Evolutionary conservation across 2,797 vertebrate genomes (phyloP).

Genomic region (Artibeus jamaicensis): DNA sequence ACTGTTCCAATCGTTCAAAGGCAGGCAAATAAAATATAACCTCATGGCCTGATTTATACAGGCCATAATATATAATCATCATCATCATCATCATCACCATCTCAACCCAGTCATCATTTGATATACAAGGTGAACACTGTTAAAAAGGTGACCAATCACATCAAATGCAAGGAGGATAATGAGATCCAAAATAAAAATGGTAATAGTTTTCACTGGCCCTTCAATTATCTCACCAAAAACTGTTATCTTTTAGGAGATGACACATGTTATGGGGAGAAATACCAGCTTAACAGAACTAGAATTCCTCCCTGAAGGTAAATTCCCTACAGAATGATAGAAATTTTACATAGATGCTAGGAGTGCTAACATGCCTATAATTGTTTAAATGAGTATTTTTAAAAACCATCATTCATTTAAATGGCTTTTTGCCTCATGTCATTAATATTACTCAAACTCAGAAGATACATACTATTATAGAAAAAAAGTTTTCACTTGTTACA

Average conservation of each 20-base stretch:
- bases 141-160: slow-evolving; percentile 33
- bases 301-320: slow-evolving; percentile 12
- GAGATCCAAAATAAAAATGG: slow-evolving; percentile 32
- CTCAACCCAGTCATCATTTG: background rate
- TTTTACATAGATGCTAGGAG: background rate
- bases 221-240: background rate
- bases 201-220: background rate
- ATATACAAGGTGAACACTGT: slow-evolving; percentile 25
- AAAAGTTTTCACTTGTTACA: background rate
- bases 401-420: background rate
- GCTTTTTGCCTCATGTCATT: background rate
- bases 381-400: background rate
- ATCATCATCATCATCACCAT: background rate
- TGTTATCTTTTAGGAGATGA: background rate
- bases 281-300: background rate
- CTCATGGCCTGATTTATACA: background rate
- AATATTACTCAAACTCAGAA: background rate
- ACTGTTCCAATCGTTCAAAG: background rate
- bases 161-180: background rate
- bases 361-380: background rate
- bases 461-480: background rate
- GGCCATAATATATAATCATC: background rate
- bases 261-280: background rate
- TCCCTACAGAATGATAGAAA: background rate
- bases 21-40: slow-evolving; percentile 11